Evolutionary conservation across 2,113 vertebrate species (phyloP).

Genomic region (Calyptommatus sinebrachiatus): DNA sequence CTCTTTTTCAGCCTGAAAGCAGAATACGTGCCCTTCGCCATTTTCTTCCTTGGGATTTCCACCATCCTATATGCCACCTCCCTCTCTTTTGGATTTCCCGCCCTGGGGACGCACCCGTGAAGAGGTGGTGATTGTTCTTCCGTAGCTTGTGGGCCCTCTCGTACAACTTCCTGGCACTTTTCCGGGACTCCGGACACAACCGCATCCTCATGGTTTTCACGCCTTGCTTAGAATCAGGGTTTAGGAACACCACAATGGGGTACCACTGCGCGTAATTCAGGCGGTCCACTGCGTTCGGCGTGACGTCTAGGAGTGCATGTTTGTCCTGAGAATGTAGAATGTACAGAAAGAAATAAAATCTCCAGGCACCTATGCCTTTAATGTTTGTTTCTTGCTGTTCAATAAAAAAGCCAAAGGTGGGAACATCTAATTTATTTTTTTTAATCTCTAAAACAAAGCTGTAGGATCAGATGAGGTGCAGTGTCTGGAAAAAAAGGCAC

Average conservation of each 20-base stretch:
- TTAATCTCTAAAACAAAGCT: not conserved
- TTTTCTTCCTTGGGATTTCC: too few relatives aligned
- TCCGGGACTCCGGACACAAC: constrained; percentile 92
- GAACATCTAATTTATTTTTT: fast-evolving
- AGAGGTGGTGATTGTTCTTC: constrained; percentile 98
- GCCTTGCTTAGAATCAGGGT: constrained; percentile 96
- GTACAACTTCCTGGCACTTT: constrained; percentile 94
- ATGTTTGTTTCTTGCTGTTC: too few relatives aligned
- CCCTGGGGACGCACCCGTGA: constrained; percentile 86
- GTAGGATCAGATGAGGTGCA: too few relatives aligned
- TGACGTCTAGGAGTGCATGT: constrained; percentile 95
- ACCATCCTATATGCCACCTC: too few relatives aligned
- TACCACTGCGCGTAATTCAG: constrained; percentile 99
- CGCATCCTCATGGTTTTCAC: constrained; percentile 98
- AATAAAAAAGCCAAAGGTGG: too few relatives aligned
- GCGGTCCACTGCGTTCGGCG: constrained; percentile 96
- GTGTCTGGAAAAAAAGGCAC: too few relatives aligned
- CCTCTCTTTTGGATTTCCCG: not conserved
- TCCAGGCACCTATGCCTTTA: too few relatives aligned
- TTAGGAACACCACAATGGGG: constrained; percentile 96
- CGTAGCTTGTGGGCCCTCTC: constrained; percentile 96
- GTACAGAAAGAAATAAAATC: not conserved
- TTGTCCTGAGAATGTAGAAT: constrained; percentile 82
- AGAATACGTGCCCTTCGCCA: not conserved
- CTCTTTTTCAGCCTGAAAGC: not conserved